Evolutionary conservation across 1,140 invertebrate species (phyloP).

Genomic region (Aplysia californica): DNA sequence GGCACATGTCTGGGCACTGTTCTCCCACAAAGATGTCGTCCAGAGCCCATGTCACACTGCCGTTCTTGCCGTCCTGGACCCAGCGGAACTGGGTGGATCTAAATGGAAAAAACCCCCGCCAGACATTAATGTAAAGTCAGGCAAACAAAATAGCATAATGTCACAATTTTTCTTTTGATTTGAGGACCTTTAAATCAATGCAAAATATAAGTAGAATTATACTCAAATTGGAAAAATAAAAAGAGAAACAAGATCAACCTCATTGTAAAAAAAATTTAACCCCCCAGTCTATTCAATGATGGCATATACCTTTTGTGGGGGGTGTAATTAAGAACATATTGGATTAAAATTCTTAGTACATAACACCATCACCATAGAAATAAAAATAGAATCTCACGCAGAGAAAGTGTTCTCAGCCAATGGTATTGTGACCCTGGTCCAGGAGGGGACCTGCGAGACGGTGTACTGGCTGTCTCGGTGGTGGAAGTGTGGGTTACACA

Average conservation of each 20-base stretch:
- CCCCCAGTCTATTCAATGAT: no score
- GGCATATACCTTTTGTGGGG: no score
- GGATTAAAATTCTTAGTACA: no score
- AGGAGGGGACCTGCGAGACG: constrained; percentile 57
- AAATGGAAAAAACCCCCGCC: constrained; percentile 21
- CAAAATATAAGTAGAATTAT: no score
- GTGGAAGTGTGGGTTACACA: constrained; percentile 66
- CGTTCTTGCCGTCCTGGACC: constrained; percentile 58
- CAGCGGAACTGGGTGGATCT: constrained; percentile 69
- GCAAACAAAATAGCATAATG: constrained; percentile 3
- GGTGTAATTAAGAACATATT: no score
- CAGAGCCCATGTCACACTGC: constrained; percentile 62
- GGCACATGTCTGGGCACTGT: constrained; percentile 66
- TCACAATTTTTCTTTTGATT: not conserved
- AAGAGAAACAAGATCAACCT: no score
- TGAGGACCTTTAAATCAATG: not conserved
- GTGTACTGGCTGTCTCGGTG: constrained; percentile 64
- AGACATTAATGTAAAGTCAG: no score
- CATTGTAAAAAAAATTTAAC: no score
- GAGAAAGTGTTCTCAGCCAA: constrained; percentile 67
- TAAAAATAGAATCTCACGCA: constrained; percentile 61
- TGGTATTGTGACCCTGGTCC: constrained; percentile 66
- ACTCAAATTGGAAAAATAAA: no score
- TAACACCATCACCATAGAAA: no score
- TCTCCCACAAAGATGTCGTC: constrained; percentile 69